Conservation (phyloP, 2,888 invertebrate genomes). For the Empis livida region DNA sequence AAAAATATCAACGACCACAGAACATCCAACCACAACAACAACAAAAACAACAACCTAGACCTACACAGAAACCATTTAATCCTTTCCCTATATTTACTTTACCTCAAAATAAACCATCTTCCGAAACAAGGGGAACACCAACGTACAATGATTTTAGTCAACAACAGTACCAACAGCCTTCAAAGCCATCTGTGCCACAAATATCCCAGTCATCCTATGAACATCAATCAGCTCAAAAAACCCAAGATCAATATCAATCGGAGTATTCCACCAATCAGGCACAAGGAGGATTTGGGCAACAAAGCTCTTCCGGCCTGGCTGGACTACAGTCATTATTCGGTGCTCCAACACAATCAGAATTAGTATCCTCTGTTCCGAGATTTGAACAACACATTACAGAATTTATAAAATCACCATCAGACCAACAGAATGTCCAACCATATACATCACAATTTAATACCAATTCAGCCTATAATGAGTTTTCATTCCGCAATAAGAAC, state of each 20-base stretch:
- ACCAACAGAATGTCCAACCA: conserved; percentile 20
- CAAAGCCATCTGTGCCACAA: conserved; percentile 3
- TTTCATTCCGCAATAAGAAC: conserved; percentile 15
- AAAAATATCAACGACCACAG: conserved; percentile 21
- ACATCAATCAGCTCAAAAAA: background rate
- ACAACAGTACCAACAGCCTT: conserved; percentile 14
- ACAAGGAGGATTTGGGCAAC: background rate
- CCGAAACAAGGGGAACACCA: conserved; percentile 3
- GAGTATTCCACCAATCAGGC: conserved; percentile 8
- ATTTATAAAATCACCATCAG: conserved; percentile 24
- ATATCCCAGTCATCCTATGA: background rate
- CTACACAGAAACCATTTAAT: background rate
- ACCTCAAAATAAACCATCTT: background rate
- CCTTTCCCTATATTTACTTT: no score
- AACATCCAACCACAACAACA: conserved; percentile 20
- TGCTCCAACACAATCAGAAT: conserved; percentile 38
- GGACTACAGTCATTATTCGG: conserved; percentile 31
- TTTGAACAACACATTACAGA: conserved; percentile 64
- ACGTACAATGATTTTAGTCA: background rate
- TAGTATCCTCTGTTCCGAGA: conserved; percentile 63
- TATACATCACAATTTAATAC: conserved; percentile 17
- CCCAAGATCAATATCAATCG: conserved; percentile 2
- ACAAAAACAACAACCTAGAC: conserved; percentile 20
- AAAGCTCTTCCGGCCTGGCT: conserved; percentile 6
- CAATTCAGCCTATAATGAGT: conserved; percentile 5